Conservation (phyloP, 2,797 vertebrate species). For the Pampus argenteus region DNA sequence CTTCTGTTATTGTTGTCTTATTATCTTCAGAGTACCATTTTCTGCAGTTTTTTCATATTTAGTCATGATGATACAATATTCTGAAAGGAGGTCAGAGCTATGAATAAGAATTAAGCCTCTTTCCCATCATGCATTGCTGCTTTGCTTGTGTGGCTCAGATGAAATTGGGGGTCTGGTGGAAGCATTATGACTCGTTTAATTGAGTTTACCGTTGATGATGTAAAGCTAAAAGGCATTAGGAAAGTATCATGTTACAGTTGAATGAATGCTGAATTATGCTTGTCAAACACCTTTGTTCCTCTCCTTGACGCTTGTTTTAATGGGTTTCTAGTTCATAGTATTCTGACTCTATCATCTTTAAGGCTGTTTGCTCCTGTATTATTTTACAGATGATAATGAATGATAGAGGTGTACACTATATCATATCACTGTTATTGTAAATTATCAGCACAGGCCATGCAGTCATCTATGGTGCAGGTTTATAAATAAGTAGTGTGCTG, state of each 20-base stretch:
- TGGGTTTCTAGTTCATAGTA: not conserved
- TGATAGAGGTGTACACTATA: not conserved
- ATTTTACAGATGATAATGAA: conserved; percentile 9
- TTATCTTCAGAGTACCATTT: conserved; percentile 20
- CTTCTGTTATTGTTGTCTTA: conserved; percentile 48
- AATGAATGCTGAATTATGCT: not conserved
- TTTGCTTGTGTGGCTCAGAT: not conserved
- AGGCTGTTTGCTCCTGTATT: not conserved
- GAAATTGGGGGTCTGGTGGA: not conserved
- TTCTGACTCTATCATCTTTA: not conserved
- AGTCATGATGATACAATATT: not conserved
- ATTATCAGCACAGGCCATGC: no score
- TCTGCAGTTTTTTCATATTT: conserved; percentile 29
- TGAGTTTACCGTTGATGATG: not conserved
- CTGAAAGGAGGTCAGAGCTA: not conserved
- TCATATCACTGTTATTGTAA: not conserved
- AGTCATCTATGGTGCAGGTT: no score
- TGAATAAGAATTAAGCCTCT: not conserved
- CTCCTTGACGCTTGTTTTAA: not conserved
- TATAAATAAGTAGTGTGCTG: not conserved
- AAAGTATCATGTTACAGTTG: not conserved
- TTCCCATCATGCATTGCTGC: not conserved
- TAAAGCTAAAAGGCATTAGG: not conserved
- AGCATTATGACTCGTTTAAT: not conserved
- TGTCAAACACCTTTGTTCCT: not conserved